These are phyloP conservation scores for Phoronis australis DNA, from an alignment of 2,888 invertebrate genomes.

Conservation along the genomic window DNA sequence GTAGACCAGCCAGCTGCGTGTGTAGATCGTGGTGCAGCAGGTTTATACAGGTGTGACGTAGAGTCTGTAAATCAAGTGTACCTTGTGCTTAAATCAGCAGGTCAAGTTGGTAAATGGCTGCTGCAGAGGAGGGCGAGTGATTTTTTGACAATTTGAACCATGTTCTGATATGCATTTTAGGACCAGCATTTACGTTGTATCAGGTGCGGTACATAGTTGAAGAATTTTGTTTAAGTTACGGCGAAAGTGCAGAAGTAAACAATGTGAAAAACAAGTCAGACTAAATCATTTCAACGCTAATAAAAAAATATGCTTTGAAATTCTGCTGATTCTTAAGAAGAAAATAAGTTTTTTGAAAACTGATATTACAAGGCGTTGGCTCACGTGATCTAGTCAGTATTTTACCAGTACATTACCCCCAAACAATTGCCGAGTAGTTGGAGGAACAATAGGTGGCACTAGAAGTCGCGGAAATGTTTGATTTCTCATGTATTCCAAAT, in stretches of 20 bases:
- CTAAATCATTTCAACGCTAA: no score
- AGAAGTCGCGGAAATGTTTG: background rate
- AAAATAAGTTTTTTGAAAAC: background rate
- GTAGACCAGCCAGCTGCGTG: constrained; percentile 44
- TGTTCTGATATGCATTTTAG: background rate
- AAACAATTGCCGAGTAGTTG: background rate
- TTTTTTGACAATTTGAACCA: background rate
- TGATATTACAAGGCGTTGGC: background rate
- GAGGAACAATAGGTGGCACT: background rate
- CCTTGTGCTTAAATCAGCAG: background rate
- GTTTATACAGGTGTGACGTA: constrained; percentile 65
- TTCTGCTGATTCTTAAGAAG: no score
- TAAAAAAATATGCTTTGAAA: no score
- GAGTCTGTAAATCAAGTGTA: constrained; percentile 49
- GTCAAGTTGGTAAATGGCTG: no score
- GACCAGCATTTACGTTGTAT: background rate
- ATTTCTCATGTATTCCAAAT: background rate
- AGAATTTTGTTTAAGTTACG: no score
- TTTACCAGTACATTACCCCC: no score
- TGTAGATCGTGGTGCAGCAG: constrained; percentile 67
- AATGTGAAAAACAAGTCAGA: no score
- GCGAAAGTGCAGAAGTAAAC: no score
- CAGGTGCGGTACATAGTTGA: no score
- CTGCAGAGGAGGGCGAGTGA: background rate
- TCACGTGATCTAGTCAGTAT: background rate